Evolutionary conservation across 2,888 invertebrate genomes (phyloP), one percentile per base, ranked within the genome.

Genomic region (Augochlorella aurata): DNA sequence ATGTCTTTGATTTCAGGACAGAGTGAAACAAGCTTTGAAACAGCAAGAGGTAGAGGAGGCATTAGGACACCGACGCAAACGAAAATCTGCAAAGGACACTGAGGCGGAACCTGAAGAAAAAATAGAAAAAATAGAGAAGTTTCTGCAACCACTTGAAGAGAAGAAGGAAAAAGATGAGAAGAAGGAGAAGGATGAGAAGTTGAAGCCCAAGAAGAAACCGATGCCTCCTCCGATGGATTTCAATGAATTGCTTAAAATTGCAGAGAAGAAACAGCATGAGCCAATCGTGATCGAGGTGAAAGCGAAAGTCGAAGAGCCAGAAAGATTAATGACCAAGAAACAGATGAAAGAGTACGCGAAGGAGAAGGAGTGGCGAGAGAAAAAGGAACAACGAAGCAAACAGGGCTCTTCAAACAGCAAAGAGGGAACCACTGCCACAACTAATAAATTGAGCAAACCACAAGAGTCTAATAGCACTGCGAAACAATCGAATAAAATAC

Each of bases 221-320:
- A 93, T 94, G 68, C 97, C 97, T 3, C 97, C 97, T 0, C 96
- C 96, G 0, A 95, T 98, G 93, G 97, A 97, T 93, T 98, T 97
- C 91, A 95, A 95, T 88, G 96, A 97, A 78, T 92, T 98, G 38
- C 93, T 98, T 4, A 97, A 97, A 93, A 94, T 98, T 10, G 98
- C 98, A 0, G 97, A 97, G 88, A 96, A 97, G 90, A 98, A 98
- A 91, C 97, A 97, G 86, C 95, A 95, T 92, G 97, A 97, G 91
- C 98, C 98, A 0, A 92, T 97, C 2, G 95, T 96, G 47, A 93
- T 96, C 78, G 95, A 95, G 86, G 92, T 94, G 38, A 93, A 93
- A 75, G 90, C 91, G 54, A 94, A 94, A 82, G 91, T 93, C 72
- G 93, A 95, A 86, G 92, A 96, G 79, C 94, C 95, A 0, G 97